Evolutionary conservation across 2,113 vertebrate genomes (phyloP).

Genomic region (Ciconia maguari): DNA sequence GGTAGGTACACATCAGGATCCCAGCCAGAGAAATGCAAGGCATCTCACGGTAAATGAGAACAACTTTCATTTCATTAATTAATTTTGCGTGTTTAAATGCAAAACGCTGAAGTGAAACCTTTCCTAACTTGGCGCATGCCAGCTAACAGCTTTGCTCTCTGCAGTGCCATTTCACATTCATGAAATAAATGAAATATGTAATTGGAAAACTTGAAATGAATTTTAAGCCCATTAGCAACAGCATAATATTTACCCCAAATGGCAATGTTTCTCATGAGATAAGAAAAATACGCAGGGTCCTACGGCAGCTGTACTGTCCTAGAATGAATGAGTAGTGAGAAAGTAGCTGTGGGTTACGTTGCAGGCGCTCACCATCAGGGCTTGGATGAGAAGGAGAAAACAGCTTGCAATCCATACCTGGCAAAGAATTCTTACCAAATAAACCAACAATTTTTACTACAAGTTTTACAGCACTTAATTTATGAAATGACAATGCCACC

Average conservation of each 20-base stretch:
- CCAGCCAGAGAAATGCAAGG: neutral
- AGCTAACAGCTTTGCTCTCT: neutral
- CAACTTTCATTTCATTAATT: neutral
- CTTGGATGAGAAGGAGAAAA: neutral
- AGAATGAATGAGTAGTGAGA: neutral
- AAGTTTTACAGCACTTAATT: neutral
- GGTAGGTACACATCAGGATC: neutral
- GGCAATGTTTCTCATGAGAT: slow-evolving; percentile 1
- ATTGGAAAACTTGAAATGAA: slow-evolving; percentile 58
- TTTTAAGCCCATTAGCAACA: slow-evolving; percentile 47
- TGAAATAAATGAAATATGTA: slow-evolving; percentile 54
- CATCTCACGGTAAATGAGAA: neutral
- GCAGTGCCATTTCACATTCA: slow-evolving; percentile 45
- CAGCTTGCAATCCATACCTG: neutral
- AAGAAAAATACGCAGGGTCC: neutral
- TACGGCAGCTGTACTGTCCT: neutral
- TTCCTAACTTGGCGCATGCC: neutral
- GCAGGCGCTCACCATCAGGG: neutral
- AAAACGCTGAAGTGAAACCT: neutral
- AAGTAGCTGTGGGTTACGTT: neutral
- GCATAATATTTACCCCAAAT: neutral
- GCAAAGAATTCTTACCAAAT: neutral
- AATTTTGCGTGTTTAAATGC: neutral
- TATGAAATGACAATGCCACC: neutral
- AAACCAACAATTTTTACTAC: neutral